Conservation (phyloP, 2,113 vertebrate genomes). For the Grammomys surdaster region DNA sequence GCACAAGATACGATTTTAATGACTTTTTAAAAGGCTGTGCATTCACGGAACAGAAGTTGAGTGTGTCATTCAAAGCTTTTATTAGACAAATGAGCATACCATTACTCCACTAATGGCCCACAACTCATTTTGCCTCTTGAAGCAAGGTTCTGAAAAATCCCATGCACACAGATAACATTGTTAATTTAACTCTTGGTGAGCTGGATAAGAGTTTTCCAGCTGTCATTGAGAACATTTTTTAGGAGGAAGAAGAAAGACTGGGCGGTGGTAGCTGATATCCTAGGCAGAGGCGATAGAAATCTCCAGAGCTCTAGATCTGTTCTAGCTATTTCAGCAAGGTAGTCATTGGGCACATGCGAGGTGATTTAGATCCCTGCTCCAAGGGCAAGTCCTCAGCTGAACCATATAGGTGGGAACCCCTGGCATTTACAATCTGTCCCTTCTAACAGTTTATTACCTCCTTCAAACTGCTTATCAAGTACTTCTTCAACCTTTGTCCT, state of each 20-base stretch:
- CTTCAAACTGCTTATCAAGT: not conserved
- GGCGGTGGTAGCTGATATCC: not conserved
- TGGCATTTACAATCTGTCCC: too few relatives aligned
- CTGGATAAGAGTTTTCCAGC: not conserved
- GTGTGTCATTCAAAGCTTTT: not conserved
- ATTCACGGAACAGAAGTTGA: not conserved
- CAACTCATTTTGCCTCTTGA: not conserved
- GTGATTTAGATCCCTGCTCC: rapidly evolving
- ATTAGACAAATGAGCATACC: not conserved
- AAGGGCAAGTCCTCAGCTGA: not conserved
- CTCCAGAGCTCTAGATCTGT: not conserved
- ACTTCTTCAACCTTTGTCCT: not conserved
- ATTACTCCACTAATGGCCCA: not conserved
- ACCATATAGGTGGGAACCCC: not conserved
- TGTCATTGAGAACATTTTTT: not conserved
- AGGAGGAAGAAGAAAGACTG: not conserved
- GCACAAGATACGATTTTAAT: not conserved
- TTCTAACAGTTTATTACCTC: not conserved
- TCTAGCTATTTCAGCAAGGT: not conserved
- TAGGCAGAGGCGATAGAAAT: not conserved
- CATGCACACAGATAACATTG: rapidly evolving
- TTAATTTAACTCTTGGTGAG: not conserved
- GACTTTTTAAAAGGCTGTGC: slow-evolving; percentile 16
- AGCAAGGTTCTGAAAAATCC: not conserved
- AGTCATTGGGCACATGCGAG: rapidly evolving